phyloP scores from a whole-genome alignment of 2,797 vertebrate species.

The Aeoliscus strigatus region DNA sequence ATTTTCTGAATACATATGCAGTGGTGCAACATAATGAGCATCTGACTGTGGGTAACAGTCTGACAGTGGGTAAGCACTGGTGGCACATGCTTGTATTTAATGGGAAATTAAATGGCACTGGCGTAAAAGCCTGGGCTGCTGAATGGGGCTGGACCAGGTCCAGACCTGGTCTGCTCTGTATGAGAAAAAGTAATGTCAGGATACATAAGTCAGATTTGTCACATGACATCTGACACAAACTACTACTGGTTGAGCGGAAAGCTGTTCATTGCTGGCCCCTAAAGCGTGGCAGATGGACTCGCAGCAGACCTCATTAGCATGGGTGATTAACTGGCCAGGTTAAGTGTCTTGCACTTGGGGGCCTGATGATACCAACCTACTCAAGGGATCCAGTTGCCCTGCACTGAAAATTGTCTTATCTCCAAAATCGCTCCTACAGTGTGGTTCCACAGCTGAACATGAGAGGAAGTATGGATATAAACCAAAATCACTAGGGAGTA shows the following conservation, averaged over 20 bases:
- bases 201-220: no score
- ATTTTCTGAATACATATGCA: constrained; percentile 36
- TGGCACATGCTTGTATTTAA: constrained; percentile 28
- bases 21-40: constrained; percentile 15
- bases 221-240: no score
- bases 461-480: constrained; percentile 29
- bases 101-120: constrained; percentile 25
- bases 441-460: constrained; percentile 23
- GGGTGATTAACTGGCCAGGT: constrained; percentile 69
- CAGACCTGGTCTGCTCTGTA: no score
- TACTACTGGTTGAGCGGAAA: constrained; percentile 39
- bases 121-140: constrained; percentile 13
- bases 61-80: constrained; percentile 21
- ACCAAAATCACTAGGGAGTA: constrained; percentile 18
- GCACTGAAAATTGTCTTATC: constrained; percentile 18
- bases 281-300: constrained; percentile 58
- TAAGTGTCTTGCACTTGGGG: constrained; percentile 59
- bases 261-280: constrained; percentile 47
- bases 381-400: constrained; percentile 39
- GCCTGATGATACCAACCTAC: constrained; percentile 36
- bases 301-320: constrained; percentile 64
- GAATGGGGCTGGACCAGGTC: constrained; percentile 25
- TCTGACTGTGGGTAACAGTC: constrained; percentile 21
- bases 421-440: constrained; percentile 25
- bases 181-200: no score